Percentiles rank a stretch among this genome's conserved stretches.
These are phyloP conservation scores for Tychaedon coryphoeus DNA, from an alignment of 2,113 vertebrate species.

Conservation along the genomic window DNA sequence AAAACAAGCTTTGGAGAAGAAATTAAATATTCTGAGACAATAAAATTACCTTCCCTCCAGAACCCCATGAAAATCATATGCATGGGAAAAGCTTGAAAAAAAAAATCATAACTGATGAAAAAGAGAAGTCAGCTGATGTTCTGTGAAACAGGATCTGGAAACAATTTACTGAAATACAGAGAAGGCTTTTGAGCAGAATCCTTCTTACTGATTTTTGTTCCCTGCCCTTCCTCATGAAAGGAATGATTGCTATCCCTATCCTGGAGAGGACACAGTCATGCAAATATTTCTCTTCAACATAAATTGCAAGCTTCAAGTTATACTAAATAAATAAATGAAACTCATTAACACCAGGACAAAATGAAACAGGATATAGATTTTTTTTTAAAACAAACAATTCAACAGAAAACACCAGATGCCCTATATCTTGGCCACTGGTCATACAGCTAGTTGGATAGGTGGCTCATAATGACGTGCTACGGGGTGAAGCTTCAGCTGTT, in stretches of 20 bases:
- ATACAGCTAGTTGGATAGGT: background rate
- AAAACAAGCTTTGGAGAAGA: background rate
- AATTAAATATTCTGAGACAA: background rate
- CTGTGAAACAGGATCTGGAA: background rate
- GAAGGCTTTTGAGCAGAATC: background rate
- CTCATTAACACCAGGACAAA: background rate
- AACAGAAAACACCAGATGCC: background rate
- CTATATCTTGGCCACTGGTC: background rate
- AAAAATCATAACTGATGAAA: background rate
- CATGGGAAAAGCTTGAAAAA: background rate
- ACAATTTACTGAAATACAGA: background rate
- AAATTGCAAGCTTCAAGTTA: background rate
- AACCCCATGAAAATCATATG: fast-evolving
- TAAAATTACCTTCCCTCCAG: background rate
- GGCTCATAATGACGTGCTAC: background rate
- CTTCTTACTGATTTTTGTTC: background rate
- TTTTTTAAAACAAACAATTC: background rate
- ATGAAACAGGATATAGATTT: background rate
- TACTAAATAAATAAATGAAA: background rate
- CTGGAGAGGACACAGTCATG: background rate
- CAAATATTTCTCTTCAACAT: background rate
- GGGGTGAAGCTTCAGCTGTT: background rate
- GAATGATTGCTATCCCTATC: background rate
- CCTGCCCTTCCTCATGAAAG: background rate
- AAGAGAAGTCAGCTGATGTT: background rate